Conservation (phyloP, 2,888 invertebrate species). For the Eilema depressum region DNA sequence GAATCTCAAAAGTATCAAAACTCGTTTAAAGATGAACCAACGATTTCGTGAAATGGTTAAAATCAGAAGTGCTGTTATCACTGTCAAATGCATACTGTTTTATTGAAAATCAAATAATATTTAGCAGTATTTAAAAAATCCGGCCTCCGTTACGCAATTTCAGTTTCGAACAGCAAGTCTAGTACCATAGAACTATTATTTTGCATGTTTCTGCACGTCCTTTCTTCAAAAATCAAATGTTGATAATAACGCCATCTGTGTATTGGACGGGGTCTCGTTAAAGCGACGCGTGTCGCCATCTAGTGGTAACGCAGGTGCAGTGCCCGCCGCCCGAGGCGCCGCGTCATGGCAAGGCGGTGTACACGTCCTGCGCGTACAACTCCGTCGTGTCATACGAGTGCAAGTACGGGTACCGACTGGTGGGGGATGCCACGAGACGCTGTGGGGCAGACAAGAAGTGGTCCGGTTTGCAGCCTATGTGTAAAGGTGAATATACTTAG, state of each 20-base stretch:
- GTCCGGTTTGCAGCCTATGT: conserved; percentile 96
- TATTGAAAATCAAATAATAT: too few relatives aligned
- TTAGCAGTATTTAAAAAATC: too few relatives aligned
- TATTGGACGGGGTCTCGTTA: conserved; percentile 64
- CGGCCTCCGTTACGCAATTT: too few relatives aligned
- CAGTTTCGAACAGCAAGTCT: too few relatives aligned
- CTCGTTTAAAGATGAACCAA: too few relatives aligned
- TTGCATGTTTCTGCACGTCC: conserved; percentile 59
- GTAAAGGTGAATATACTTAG: conserved; percentile 90
- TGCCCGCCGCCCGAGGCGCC: conserved; percentile 97
- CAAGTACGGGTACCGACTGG: conserved; percentile 96
- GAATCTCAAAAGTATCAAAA: too few relatives aligned
- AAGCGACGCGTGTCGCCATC: conserved; percentile 83
- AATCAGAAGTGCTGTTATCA: too few relatives aligned
- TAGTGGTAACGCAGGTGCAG: conserved; percentile 96
- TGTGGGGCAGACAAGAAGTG: conserved; percentile 98
- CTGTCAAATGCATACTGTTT: too few relatives aligned
- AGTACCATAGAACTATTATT: too few relatives aligned
- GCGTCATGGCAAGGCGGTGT: conserved; percentile 96
- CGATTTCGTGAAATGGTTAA: too few relatives aligned
- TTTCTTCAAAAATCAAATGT: conserved; percentile 28
- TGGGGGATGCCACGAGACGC: conserved; percentile 95
- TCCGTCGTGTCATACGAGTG: conserved; percentile 98
- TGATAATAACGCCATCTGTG: conserved; percentile 64
- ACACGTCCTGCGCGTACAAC: conserved; percentile 97